Percentiles rank a stretch among this genome's conserved stretches.
These are phyloP conservation scores for Agrotis puta DNA, from an alignment of 2,888 invertebrate genomes.

Conservation along the genomic window DNA sequence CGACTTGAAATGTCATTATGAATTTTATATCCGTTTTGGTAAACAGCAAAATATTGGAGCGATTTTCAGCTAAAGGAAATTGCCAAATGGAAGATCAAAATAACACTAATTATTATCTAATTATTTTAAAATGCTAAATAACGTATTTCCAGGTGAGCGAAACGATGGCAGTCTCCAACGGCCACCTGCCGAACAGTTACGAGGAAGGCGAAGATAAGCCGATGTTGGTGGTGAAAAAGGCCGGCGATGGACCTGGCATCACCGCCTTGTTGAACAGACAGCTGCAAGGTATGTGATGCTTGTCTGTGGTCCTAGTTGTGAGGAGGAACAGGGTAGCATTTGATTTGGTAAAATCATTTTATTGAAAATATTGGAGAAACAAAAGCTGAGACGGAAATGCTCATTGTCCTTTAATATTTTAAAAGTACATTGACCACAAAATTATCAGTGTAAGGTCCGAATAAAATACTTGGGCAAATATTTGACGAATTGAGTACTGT, in stretches of 20 bases:
- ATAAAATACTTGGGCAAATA: not conserved
- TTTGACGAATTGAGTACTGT: not conserved
- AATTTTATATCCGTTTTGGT: not conserved
- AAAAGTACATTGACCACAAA: not conserved
- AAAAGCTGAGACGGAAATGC: no score
- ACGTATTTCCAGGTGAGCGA: slow-evolving; percentile 93
- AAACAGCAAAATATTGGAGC: not conserved
- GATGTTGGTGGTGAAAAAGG: slow-evolving; percentile 94
- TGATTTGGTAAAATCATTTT: slow-evolving; percentile 26
- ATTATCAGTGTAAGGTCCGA: no score
- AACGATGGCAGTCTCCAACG: slow-evolving; percentile 94
- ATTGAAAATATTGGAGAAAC: no score
- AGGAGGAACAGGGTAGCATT: slow-evolving; percentile 17
- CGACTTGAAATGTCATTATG: not conserved
- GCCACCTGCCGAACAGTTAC: slow-evolving; percentile 93
- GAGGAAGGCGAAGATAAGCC: slow-evolving; percentile 95
- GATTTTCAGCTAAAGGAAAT: not conserved
- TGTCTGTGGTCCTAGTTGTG: not conserved
- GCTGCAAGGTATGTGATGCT: slow-evolving; percentile 92
- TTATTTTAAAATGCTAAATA: not conserved
- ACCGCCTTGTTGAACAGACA: slow-evolving; percentile 94
- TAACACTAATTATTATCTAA: no score
- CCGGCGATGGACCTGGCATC: slow-evolving; percentile 94
- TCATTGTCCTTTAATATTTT: no score
- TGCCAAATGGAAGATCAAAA: slow-evolving; percentile 3